A percentile compares a stretch with the other conserved stretches of the same genome.
Evolutionary conservation across 2,113 vertebrate species (phyloP).

Genomic region (Daboia siamensis): DNA sequence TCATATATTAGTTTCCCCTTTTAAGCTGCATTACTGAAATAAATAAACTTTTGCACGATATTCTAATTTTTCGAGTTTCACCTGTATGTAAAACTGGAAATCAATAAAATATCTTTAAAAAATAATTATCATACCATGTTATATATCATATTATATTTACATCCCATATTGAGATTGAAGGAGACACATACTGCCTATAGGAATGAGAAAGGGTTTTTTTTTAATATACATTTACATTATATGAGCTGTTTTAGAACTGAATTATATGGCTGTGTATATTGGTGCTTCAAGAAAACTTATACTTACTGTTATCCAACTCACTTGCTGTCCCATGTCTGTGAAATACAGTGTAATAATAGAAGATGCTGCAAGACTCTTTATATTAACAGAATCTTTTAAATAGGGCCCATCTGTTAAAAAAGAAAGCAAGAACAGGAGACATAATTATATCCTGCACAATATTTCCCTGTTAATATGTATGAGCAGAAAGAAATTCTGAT

Average conservation of each 20-base stretch:
- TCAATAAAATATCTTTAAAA: too few relatives aligned
- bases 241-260: not conserved
- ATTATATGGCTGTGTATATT: not conserved
- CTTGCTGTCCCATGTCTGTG: conserved; percentile 76
- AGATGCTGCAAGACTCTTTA: conserved; percentile 68
- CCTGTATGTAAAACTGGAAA: too few relatives aligned
- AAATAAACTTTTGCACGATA: too few relatives aligned
- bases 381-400: conserved; percentile 65
- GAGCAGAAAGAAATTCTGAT: not conserved
- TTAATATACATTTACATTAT: too few relatives aligned
- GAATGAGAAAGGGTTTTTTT: too few relatives aligned
- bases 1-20: too few relatives aligned
- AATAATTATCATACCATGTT: too few relatives aligned
- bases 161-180: too few relatives aligned
- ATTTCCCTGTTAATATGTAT: not conserved
- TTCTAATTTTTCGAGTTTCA: too few relatives aligned
- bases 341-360: conserved; percentile 76
- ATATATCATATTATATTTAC: too few relatives aligned
- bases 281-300: not conserved
- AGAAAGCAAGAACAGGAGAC: not conserved
- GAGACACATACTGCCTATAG: too few relatives aligned
- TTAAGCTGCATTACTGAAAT: too few relatives aligned
- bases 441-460: not conserved
- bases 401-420: conserved; percentile 63
- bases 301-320: conserved; percentile 78